phyloP scores from a whole-genome alignment of 2,888 invertebrate genomes.

The Heliothis peltigera region DNA sequence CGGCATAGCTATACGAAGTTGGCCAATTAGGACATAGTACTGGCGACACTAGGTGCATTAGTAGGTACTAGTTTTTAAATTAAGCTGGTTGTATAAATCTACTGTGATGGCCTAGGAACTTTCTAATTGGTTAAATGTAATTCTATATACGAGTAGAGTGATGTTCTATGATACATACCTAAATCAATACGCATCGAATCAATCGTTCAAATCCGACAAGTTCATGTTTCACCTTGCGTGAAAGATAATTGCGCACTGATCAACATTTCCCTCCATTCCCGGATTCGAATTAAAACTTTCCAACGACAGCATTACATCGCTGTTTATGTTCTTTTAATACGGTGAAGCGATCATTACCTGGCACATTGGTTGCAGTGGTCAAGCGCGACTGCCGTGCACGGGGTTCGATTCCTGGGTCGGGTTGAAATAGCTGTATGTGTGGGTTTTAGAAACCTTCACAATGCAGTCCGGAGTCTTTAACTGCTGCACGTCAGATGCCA shows the following conservation, averaged over 20 bases:
- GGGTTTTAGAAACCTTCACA: neutral
- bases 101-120: too few relatives aligned
- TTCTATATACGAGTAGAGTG: too few relatives aligned
- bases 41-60: neutral
- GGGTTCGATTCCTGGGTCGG: too few relatives aligned
- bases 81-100: neutral
- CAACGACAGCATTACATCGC: slow-evolving; percentile 13
- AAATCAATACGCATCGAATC: too few relatives aligned
- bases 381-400: too few relatives aligned
- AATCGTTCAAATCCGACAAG: slow-evolving; percentile 14
- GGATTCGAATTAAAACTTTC: slow-evolving; percentile 48
- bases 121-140: too few relatives aligned
- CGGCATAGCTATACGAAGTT: slow-evolving; percentile 24
- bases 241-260: slow-evolving; percentile 41
- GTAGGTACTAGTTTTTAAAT: neutral
- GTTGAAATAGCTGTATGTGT: too few relatives aligned
- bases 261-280: slow-evolving; percentile 37
- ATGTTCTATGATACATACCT: too few relatives aligned
- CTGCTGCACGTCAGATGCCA: too few relatives aligned
- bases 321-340: neutral
- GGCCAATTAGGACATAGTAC: slow-evolving; percentile 29
- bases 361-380: too few relatives aligned
- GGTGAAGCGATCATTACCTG: too few relatives aligned
- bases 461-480: too few relatives aligned
- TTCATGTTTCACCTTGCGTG: slow-evolving; percentile 25